phyloP scores from a whole-genome alignment of 2,113 vertebrate species.

The Phyllopteryx taeniolatus region DNA sequence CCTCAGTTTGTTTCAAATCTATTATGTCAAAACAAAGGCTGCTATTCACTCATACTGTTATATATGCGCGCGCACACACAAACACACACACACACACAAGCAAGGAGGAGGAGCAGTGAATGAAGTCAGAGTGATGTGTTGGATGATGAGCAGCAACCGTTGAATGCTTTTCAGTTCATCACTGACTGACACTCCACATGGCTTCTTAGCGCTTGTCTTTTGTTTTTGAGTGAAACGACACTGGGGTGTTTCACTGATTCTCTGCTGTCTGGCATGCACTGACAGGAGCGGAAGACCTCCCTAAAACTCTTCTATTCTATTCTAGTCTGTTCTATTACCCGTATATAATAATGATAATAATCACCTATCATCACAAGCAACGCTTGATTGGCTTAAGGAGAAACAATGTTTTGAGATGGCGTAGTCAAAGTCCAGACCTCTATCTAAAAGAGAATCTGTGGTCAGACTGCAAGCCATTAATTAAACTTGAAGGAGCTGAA shows the following conservation, averaged over 20 bases:
- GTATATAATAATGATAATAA: background rate
- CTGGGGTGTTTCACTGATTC: slow-evolving; percentile 20
- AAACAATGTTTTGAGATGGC: no score
- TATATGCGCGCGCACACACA: background rate
- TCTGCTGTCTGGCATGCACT: slow-evolving; percentile 26
- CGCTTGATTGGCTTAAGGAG: no score
- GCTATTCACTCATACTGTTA: slow-evolving; percentile 39
- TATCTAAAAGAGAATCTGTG: no score
- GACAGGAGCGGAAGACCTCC: slow-evolving; percentile 7
- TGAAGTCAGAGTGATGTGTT: slow-evolving; percentile 13
- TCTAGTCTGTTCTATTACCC: background rate
- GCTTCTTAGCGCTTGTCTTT: slow-evolving; percentile 24
- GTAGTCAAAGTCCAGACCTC: no score
- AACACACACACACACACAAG: background rate
- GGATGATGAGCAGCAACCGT: background rate
- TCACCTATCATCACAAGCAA: no score
- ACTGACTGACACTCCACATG: slow-evolving; percentile 42
- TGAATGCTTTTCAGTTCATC: slow-evolving; percentile 50
- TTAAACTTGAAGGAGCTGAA: no score
- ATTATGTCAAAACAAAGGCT: slow-evolving; percentile 48
- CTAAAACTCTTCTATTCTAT: background rate
- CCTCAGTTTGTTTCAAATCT: slow-evolving; percentile 31
- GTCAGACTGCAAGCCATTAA: no score
- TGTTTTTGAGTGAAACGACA: slow-evolving; percentile 18
- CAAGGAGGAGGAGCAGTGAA: slow-evolving; percentile 23